Conservation (phyloP, 2,113 vertebrate genomes). For the Malurus cyaneus region DNA sequence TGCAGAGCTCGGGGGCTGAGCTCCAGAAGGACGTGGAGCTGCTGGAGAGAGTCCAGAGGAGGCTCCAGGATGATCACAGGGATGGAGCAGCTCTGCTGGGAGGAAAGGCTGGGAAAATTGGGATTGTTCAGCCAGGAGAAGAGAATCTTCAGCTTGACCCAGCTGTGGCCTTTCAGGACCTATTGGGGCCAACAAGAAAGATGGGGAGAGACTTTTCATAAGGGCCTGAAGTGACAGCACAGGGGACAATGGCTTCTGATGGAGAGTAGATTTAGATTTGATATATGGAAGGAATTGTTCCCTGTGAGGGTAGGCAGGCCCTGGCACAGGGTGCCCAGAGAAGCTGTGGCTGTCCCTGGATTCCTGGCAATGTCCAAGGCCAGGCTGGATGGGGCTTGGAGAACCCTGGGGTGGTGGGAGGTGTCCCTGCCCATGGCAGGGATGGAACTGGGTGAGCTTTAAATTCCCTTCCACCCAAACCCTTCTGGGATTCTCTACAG, state of each 20-base stretch:
- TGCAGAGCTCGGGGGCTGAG: not conserved
- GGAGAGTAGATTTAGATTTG: not conserved
- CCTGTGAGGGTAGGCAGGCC: not conserved
- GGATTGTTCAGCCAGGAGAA: not conserved
- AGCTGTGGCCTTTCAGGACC: not conserved
- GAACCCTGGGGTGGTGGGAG: fast-evolving
- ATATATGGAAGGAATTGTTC: not conserved
- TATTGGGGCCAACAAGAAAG: not conserved
- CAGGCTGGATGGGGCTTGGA: fast-evolving
- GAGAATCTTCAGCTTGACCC: not conserved
- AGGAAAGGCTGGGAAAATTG: not conserved
- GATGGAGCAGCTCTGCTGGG: not conserved
- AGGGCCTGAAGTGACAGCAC: not conserved
- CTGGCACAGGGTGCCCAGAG: not conserved
- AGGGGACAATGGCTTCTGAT: not conserved
- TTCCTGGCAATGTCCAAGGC: not conserved
- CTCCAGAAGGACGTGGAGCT: not conserved
- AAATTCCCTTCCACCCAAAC: not conserved
- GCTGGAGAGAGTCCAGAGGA: not conserved
- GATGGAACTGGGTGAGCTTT: fast-evolving
- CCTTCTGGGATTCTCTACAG: fast-evolving
- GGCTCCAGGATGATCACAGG: not conserved
- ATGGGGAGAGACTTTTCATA: not conserved
- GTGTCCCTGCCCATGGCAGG: not conserved
- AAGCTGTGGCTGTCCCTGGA: not conserved